Evolutionary conservation across 2,888 invertebrate genomes (phyloP), one percentile per base, ranked within the genome.

Genomic region (Heliconius ethilla): DNA sequence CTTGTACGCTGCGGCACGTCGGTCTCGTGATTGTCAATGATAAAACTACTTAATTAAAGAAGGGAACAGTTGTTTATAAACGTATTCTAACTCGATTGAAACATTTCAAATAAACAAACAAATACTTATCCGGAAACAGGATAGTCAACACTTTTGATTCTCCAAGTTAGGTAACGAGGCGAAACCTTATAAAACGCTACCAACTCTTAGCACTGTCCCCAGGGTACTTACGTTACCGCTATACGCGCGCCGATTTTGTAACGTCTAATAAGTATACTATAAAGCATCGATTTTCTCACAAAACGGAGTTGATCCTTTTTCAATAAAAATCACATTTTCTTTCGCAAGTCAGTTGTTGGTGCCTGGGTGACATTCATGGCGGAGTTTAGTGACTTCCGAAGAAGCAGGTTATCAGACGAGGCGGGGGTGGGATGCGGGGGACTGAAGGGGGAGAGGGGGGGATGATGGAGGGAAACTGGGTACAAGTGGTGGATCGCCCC

Each of bases 311-410:
- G 89, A 89, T 89, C 90, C 90, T 87, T 90, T 91, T 92, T 89
- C 90, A 92, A 93, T 92, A 92, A 92, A 92, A 92, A 90, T 91
- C 90, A 86, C 89, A 91, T 92, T 92, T 93, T 91, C 92, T 89
- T 89, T 90, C 90, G 88, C 88, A 88, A 90, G 88, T 89, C 87
- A 88, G 87, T 87, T 89, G 89, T 89, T 89, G 88, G 88, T 88
- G 89, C 87, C 87, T 89, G 89, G 88, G 90, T 90, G 92, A 91
- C 92, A 91, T 93, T 92, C 90, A 91, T 91, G 90, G 87, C 88
- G 85, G 90, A 91, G 93, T 93, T 92, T 93, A 93, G 91, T 92
- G 94, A 93, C 94, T 93, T 93, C 93, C 92, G 92, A 93, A 93
- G 94, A 92, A 92, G 93, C 93, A 92, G 93, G 94, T 94, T 94